Evolutionary conservation across 2,797 vertebrate species (phyloP), one percentile per base, ranked within the genome.

Genomic region (Heliangelus exortis): DNA sequence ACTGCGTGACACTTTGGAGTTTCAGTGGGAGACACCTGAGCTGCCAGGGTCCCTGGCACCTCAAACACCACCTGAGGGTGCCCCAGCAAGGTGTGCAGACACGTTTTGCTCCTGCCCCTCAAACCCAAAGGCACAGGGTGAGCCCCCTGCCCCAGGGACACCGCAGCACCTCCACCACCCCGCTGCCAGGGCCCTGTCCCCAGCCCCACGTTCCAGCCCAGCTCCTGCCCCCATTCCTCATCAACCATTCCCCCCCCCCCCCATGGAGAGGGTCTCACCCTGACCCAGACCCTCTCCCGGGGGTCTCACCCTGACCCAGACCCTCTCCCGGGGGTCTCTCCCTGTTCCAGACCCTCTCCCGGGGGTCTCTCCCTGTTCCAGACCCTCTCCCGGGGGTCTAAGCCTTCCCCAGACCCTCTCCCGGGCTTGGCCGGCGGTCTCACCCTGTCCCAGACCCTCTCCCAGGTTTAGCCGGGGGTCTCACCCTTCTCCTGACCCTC

Each of bases 1-100:
- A n/a, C 20, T 1, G 12, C 57, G 3, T 0, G 2, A 31, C 7
- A 17, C 18, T 50, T 34, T 1, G 0, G 11, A 41, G 18, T 59
- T 18, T 12, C 31, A 5, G 16, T 4, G 7, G 6, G 15, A 51
- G 10, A 10, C 7, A 19, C 7, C 33, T 10, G 17, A 5, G 1
- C 31, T 15, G 57, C 7, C 3, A 0, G 55, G 15, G 8, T 41
- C 34, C 1, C 65, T 7, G 31, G 8, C 9, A 28, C 45, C 54
- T 7, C 3, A 11, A 16, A 6, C 48, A n/a, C 0, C 34, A 2
- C 13, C 15, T 1, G 4, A 9, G 10, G 15, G 3, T 13, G 34
- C 62, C 19, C 2, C 14, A 5, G 31, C 12, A 57, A 26, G 8
- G 22, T 2, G 11, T 2, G 19, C 1, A 0, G 7, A 25, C 25